Conservation (phyloP, 2,113 vertebrate genomes). For the Catharus minimus region DNA sequence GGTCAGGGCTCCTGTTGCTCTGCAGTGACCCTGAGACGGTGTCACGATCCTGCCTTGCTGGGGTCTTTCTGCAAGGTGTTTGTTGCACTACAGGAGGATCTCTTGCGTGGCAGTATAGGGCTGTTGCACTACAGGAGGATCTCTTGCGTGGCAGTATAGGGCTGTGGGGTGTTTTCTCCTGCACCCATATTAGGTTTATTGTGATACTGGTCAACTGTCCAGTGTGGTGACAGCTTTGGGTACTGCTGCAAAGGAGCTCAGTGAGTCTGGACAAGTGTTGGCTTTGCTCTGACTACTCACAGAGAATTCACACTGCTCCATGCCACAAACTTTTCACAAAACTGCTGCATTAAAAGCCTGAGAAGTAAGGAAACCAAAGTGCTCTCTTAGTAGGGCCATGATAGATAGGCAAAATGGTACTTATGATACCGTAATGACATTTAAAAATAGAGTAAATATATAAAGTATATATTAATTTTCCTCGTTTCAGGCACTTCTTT, state of each 20-base stretch:
- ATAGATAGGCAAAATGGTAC: background rate
- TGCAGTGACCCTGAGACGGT: background rate
- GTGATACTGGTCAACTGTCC: background rate
- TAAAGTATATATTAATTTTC: background rate
- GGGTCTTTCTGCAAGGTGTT: background rate
- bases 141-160: rapidly evolving
- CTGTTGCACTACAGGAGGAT: background rate
- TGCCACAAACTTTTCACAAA: background rate
- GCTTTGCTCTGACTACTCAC: background rate
- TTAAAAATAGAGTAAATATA: background rate
- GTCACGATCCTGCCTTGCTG: background rate
- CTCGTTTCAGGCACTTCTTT: background rate
- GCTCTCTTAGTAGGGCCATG: background rate
- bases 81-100: background rate
- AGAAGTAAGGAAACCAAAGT: background rate
- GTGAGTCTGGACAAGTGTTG: background rate
- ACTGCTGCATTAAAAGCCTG: background rate
- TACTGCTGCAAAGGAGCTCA: background rate
- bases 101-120: rapidly evolving
- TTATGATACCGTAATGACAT: background rate
- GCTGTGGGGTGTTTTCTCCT: background rate
- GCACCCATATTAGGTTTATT: background rate
- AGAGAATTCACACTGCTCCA: background rate
- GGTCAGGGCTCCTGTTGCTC: background rate
- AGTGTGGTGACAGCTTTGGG: background rate